Conservation (phyloP, 1,140 invertebrate species). For the Drosophila lacertosa region DNA sequence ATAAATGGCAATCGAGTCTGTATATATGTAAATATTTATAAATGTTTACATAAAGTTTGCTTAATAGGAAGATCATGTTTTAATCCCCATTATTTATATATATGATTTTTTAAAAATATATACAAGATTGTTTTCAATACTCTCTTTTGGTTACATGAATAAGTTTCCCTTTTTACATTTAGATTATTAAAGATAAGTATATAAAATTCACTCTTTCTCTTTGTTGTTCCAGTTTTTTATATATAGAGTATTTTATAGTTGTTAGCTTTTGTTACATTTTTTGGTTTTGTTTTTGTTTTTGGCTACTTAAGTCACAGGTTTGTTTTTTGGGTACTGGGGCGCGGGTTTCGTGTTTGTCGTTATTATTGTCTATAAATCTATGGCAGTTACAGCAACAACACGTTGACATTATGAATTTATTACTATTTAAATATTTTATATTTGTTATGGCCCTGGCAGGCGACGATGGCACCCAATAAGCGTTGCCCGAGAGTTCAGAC, state of each 20-base stretch:
- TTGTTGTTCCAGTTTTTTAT: neutral
- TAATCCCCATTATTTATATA: too few species aligned
- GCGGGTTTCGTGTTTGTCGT: constrained; percentile 71
- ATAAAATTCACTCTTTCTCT: too few species aligned
- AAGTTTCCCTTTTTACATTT: too few species aligned
- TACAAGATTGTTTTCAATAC: too few species aligned
- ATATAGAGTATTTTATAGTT: neutral
- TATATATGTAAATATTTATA: too few species aligned
- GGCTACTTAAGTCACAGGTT: constrained; percentile 63
- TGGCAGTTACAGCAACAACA: constrained; percentile 57
- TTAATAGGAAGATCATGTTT: too few species aligned
- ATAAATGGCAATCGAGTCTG: too few species aligned
- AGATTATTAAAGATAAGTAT: too few species aligned
- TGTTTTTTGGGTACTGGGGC: constrained; percentile 11
- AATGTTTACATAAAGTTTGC: too few species aligned
- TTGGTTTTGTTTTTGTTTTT: constrained; percentile 42
- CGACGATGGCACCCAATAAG: constrained; percentile 75
- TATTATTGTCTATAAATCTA: constrained; percentile 80
- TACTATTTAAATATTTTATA: constrained; percentile 83
- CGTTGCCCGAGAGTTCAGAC: constrained; percentile 39
- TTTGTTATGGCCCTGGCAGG: constrained; percentile 71
- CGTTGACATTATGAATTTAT: constrained; percentile 83
- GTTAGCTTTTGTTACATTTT: neutral
- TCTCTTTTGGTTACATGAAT: too few species aligned
- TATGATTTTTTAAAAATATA: too few species aligned